Evolutionary conservation across 2,888 invertebrate species (phyloP).

Genomic region (Drosophila meridiana): DNA sequence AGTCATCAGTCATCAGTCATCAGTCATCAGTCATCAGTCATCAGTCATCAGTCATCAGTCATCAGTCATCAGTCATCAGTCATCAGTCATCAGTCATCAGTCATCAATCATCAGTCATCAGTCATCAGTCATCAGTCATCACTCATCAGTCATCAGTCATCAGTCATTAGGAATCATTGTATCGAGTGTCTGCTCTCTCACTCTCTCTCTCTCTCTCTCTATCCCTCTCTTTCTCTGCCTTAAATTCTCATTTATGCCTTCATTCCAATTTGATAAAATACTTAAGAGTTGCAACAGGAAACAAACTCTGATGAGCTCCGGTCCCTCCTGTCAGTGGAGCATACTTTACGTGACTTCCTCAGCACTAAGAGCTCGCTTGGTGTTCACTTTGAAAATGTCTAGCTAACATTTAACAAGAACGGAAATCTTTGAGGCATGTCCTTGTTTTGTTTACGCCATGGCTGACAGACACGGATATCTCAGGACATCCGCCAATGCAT

Average conservation of each 20-base stretch:
- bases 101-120: not conserved
- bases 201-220: no score
- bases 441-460: slow-evolving; percentile 9
- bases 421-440: slow-evolving; percentile 16
- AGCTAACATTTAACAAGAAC: slow-evolving; percentile 19
- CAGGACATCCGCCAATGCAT: slow-evolving; percentile 25
- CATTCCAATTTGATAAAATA: not conserved
- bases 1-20: no score
- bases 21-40: no score
- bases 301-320: not conserved
- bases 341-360: slow-evolving; percentile 20
- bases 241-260: not conserved
- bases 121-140: not conserved
- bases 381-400: slow-evolving; percentile 10
- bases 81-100: not conserved
- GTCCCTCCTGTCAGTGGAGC: not conserved
- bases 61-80: not conserved
- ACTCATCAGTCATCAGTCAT: not conserved
- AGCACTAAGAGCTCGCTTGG: slow-evolving; percentile 7
- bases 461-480: slow-evolving; percentile 20
- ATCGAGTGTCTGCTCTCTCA: no score
- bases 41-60: no score
- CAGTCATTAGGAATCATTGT: not conserved
- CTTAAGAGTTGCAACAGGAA: not conserved
- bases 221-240: no score